These are phyloP conservation scores for Thalassophryne amazonica DNA, from an alignment of 2,797 vertebrate genomes.

Conservation along the genomic window DNA sequence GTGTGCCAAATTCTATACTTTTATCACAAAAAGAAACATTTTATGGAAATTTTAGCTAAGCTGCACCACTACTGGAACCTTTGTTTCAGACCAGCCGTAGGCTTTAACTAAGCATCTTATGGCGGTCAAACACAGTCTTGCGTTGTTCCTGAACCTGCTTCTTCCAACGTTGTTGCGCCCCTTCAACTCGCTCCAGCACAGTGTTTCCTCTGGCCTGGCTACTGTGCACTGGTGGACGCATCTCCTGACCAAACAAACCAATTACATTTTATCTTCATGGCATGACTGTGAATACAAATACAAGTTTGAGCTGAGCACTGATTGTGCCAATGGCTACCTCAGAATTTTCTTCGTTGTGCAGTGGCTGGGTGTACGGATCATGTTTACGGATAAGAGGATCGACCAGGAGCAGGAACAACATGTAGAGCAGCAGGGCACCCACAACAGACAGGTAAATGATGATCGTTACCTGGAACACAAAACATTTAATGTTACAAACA, in stretches of 20 bases:
- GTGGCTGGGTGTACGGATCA: slow-evolving; percentile 85
- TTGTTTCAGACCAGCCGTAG: background rate
- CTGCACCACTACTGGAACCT: too few relatives aligned
- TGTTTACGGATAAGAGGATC: slow-evolving; percentile 93
- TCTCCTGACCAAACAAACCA: slow-evolving; percentile 77
- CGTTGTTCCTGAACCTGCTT: slow-evolving; percentile 95
- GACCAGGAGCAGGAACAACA: slow-evolving; percentile 93
- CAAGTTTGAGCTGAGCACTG: background rate
- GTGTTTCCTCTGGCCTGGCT: slow-evolving; percentile 81
- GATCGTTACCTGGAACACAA: slow-evolving; percentile 84
- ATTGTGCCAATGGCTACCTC: slow-evolving; percentile 77
- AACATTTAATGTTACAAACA: background rate
- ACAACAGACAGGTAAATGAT: slow-evolving; percentile 93
- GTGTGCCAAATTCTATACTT: too few relatives aligned
- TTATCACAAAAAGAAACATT: too few relatives aligned
- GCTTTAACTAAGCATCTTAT: slow-evolving; percentile 93
- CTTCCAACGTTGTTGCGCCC: slow-evolving; percentile 96
- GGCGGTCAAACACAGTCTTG: slow-evolving; percentile 94
- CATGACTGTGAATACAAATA: background rate
- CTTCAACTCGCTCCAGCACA: slow-evolving; percentile 90
- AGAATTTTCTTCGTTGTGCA: slow-evolving; percentile 89
- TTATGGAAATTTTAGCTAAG: too few relatives aligned
- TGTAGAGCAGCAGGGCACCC: slow-evolving; percentile 90
- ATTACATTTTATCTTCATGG: background rate
- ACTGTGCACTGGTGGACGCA: slow-evolving; percentile 59